phyloP scores from a whole-genome alignment of 2,113 vertebrate species.

The Anguilla rostrata region DNA sequence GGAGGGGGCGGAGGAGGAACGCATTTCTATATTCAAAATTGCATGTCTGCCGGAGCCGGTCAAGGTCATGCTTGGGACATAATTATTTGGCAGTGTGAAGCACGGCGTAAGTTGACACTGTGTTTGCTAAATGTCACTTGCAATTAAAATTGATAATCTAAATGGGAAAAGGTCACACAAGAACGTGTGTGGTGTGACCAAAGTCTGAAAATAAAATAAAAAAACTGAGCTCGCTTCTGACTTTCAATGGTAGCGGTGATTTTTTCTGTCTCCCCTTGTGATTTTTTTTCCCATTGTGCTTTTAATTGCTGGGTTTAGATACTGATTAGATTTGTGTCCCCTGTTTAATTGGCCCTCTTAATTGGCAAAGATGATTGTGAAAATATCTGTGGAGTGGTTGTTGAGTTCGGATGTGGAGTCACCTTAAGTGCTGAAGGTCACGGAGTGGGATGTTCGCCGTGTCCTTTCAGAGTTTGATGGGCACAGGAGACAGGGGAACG shows the following conservation, averaged over 20 bases:
- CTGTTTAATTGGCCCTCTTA: constrained; percentile 63
- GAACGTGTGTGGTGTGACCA: constrained; percentile 47
- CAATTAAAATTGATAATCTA: constrained; percentile 75
- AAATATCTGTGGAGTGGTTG: constrained; percentile 58
- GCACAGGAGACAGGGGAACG: background rate
- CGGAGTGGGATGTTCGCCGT: constrained; percentile 25
- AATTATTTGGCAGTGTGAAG: constrained; percentile 57
- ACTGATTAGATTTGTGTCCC: constrained; percentile 71
- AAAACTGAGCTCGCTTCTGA: constrained; percentile 40
- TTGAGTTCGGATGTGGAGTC: constrained; percentile 53
- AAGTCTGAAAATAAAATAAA: constrained; percentile 34
- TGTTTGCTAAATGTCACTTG: constrained; percentile 75
- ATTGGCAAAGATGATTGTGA: constrained; percentile 74
- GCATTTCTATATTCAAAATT: constrained; percentile 40
- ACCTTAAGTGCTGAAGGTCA: constrained; percentile 66
- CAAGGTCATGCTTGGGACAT: constrained; percentile 56
- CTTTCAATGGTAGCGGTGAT: constrained; percentile 49
- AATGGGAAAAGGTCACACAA: constrained; percentile 67
- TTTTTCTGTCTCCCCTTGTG: background rate
- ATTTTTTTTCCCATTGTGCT: constrained; percentile 65
- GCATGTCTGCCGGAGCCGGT: constrained; percentile 47
- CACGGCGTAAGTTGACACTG: constrained; percentile 61
- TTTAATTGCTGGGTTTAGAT: constrained; percentile 69
- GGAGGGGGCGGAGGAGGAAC: background rate
- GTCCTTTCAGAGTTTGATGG: constrained; percentile 11